Evolutionary conservation across 2,113 vertebrate genomes (phyloP).

Genomic region (Lipotes vexillifer): DNA sequence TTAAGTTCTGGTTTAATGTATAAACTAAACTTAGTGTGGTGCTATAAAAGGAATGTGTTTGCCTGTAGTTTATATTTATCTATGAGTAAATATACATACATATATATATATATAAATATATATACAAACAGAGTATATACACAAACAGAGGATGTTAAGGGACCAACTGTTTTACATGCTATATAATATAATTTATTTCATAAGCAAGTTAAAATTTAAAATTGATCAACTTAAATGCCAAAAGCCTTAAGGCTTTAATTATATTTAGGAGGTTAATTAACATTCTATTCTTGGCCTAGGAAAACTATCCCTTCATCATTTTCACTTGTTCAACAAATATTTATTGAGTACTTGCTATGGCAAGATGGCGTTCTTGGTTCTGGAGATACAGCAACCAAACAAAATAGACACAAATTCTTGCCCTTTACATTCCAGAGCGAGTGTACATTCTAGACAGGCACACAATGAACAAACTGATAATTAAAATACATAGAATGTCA

Average conservation of each 20-base stretch:
- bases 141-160: background rate
- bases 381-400: background rate
- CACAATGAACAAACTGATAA: background rate
- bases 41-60: conserved; percentile 5
- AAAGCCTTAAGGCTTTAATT: conserved; percentile 35
- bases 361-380: background rate
- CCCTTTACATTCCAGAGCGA: background rate
- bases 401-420: background rate
- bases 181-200: background rate
- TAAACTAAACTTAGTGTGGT: background rate
- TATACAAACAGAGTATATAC: background rate
- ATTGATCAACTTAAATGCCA: background rate
- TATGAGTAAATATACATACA: background rate
- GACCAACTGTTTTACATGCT: background rate
- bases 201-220: conserved; percentile 35
- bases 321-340: background rate
- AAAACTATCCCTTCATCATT: background rate
- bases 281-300: background rate
- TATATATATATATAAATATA: background rate
- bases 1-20: background rate
- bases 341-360: background rate
- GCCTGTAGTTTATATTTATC: background rate
- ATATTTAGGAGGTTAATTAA: conserved; percentile 13
- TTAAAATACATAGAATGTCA: background rate
- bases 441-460: conserved; percentile 1